A percentile compares a stretch with the other conserved stretches of the same genome.
phyloP scores from a whole-genome alignment of 2,113 vertebrate species.

The Gracilinanus agilis region DNA sequence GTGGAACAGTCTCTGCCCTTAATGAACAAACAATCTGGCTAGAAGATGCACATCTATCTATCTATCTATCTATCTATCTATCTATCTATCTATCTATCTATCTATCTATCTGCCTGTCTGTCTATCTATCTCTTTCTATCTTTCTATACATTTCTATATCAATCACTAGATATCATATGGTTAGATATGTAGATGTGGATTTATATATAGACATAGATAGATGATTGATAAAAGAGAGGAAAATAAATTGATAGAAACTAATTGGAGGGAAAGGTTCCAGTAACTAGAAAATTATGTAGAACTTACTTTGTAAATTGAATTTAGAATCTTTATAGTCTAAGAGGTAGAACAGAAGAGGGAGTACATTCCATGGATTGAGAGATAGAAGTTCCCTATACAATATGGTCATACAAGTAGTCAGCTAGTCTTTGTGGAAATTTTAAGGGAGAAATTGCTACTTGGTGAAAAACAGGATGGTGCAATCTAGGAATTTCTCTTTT shows the following conservation, averaged over 20 bases:
- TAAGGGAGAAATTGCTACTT: background rate
- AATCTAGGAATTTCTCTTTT: background rate
- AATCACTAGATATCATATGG: background rate
- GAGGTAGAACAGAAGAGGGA: background rate
- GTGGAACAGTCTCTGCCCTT: no score
- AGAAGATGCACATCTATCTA: no score
- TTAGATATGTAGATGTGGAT: background rate
- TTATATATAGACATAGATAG: background rate
- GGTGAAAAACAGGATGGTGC: background rate
- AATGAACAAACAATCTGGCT: no score
- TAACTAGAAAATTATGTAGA: background rate
- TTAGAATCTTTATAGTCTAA: no score
- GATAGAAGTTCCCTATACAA: background rate
- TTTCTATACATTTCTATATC: no score
- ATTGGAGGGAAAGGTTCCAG: background rate
- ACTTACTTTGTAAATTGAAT: background rate
- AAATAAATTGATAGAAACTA: background rate
- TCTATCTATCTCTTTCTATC: no score
- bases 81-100: no score
- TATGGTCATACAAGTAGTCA: background rate
- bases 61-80: no score
- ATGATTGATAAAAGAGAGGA: background rate
- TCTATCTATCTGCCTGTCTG: no score
- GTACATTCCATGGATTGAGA: background rate
- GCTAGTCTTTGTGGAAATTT: background rate